These are phyloP conservation scores for Vulpes ferrilata DNA, from an alignment of 2,113 vertebrate species.

Conservation along the genomic window DNA sequence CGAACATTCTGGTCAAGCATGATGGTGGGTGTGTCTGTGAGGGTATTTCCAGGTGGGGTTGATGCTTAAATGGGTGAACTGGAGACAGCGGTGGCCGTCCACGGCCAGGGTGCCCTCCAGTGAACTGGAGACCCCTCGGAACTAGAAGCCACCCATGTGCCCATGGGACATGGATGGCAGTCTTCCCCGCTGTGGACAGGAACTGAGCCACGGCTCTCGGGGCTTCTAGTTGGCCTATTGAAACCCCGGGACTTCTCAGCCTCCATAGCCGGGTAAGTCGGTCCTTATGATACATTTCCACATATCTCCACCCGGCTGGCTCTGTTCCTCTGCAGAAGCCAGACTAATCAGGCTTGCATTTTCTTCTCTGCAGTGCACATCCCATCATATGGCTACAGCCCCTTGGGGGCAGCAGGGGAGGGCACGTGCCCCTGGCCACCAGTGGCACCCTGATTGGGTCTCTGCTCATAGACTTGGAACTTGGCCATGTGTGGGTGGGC, in stretches of 20 bases:
- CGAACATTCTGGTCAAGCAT: no score
- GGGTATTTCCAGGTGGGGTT: not conserved
- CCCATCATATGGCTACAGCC: accelerated
- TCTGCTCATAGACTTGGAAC: not conserved
- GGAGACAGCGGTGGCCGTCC: not conserved
- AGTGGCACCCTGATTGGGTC: accelerated
- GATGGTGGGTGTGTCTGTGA: no score
- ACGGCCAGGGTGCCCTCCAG: no score
- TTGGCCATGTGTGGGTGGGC: accelerated
- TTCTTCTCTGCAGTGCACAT: accelerated
- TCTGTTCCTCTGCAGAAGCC: not conserved
- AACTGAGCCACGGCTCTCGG: accelerated
- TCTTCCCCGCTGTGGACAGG: accelerated
- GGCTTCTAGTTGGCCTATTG: not conserved
- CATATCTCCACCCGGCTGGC: accelerated
- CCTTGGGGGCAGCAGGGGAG: accelerated
- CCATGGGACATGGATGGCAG: accelerated
- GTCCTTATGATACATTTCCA: no score
- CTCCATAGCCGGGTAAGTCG: no score
- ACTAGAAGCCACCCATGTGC: not conserved
- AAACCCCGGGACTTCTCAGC: not conserved
- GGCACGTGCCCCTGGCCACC: accelerated
- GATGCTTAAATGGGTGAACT: not conserved
- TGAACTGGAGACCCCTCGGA: not conserved
- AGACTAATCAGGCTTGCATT: accelerated